Evolutionary conservation across 1,140 invertebrate genomes (phyloP).

Genomic region (Brachionus koreanus): DNA sequence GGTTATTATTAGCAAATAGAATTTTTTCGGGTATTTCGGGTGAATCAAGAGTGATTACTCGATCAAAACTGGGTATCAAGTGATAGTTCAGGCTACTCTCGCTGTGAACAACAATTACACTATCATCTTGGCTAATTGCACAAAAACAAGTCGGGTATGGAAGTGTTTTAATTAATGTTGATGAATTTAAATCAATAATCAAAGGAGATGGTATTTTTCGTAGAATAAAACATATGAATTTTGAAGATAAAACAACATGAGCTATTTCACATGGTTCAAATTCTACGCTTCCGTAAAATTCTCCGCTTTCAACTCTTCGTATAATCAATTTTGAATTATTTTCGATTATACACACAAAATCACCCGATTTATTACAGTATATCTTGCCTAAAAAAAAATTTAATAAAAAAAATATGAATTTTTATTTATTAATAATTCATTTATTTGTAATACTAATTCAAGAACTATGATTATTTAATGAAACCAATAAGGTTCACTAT

Average conservation of each 20-base stretch:
- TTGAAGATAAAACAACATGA: neutral
- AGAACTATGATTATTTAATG: too few species aligned
- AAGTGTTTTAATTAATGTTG: neutral
- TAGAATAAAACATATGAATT: slow-evolving; percentile 16
- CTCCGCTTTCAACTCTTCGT: slow-evolving; percentile 19
- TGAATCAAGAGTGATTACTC: neutral
- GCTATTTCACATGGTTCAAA: slow-evolving; percentile 26
- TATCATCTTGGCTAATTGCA: slow-evolving; percentile 22
- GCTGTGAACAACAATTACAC: slow-evolving; percentile 33
- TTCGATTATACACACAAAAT: slow-evolving; percentile 36
- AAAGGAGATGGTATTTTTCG: slow-evolving; percentile 22
- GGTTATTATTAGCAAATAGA: slow-evolving; percentile 22
- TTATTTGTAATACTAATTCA: neutral
- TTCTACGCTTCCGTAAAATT: slow-evolving; percentile 18
- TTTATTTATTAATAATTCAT: neutral
- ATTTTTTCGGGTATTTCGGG: slow-evolving; percentile 41
- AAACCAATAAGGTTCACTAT: too few species aligned
- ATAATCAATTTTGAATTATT: slow-evolving; percentile 34
- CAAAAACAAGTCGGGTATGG: slow-evolving; percentile 27
- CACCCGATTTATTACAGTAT: slow-evolving; percentile 30
- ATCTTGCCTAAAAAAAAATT: neutral
- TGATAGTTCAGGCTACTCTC: slow-evolving; percentile 8
- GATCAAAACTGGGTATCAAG: neutral
- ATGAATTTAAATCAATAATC: neutral
- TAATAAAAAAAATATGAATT: neutral